Evolutionary conservation across 2,888 invertebrate genomes (phyloP).

Genomic region (Mesorhabditis belari): DNA sequence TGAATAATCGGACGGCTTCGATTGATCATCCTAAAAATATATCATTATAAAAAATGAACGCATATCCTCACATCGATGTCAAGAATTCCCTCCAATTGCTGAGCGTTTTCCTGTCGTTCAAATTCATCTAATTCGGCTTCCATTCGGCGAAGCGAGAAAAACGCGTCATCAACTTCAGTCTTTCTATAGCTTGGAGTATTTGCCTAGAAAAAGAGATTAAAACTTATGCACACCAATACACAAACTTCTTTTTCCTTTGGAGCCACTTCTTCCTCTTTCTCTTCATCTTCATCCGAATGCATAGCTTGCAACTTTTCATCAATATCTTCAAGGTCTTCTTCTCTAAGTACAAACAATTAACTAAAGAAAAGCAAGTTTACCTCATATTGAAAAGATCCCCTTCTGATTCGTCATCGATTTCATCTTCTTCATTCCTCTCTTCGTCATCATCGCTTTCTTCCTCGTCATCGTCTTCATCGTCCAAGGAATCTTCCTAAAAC

Average conservation of each 20-base stretch:
- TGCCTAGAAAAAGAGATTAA: neutral
- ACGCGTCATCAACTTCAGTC: slow-evolving; percentile 26
- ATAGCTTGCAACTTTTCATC: neutral
- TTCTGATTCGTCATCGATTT: slow-evolving; percentile 16
- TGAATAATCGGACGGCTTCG: slow-evolving; percentile 11
- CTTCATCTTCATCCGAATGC: neutral
- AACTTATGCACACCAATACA: slow-evolving; percentile 3
- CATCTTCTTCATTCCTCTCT: slow-evolving; percentile 10
- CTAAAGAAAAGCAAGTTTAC: neutral
- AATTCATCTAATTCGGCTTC: slow-evolving; percentile 17
- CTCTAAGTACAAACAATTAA: slow-evolving; percentile 7
- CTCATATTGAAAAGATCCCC: slow-evolving; percentile 20
- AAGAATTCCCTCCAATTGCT: no score
- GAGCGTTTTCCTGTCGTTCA: slow-evolving; percentile 18
- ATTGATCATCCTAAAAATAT: slow-evolving; percentile 1
- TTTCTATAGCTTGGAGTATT: slow-evolving; percentile 15
- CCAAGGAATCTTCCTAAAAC: slow-evolving; percentile 7
- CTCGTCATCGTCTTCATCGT: slow-evolving; percentile 11
- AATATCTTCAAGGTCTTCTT: slow-evolving; percentile 19
- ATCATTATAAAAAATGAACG: neutral
- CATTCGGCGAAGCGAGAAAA: slow-evolving; percentile 22
- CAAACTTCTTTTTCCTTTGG: slow-evolving; percentile 9
- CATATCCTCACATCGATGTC: neutral
- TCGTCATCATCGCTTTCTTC: slow-evolving; percentile 15
- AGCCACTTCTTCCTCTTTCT: slow-evolving; percentile 15